Percentiles rank a stretch among this genome's conserved stretches.
phyloP scores from a whole-genome alignment of 1,140 invertebrate genomes.

The Aphaenogaster ashmeadi region DNA sequence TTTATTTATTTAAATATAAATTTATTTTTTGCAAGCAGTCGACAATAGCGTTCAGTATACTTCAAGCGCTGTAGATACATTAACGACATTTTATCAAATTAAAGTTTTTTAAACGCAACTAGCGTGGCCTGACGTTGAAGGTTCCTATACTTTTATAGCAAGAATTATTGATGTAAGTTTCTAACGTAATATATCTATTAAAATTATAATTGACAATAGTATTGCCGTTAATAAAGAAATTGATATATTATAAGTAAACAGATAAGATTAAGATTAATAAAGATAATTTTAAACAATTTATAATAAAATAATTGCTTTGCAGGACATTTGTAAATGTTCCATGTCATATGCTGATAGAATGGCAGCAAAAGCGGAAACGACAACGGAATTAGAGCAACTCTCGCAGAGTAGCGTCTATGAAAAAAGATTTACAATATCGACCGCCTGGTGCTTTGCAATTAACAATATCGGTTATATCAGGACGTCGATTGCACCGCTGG shows the following conservation, averaged over 20 bases:
- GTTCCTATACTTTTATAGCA: constrained; percentile 95
- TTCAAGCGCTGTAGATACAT: constrained; percentile 98
- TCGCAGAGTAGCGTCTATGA: constrained; percentile 89
- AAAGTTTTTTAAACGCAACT: constrained; percentile 98
- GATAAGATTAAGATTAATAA: not conserved
- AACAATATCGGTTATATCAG: constrained; percentile 99
- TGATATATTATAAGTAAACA: not conserved
- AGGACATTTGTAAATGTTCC: constrained; percentile 95
- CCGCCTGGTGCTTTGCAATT: constrained; percentile 97
- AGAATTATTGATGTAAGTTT: constrained; percentile 95
- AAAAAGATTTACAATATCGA: constrained; percentile 94
- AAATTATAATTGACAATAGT: not conserved
- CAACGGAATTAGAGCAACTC: constrained; percentile 87
- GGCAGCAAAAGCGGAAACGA: constrained; percentile 91
- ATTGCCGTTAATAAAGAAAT: not conserved
- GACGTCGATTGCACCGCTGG: constrained; percentile 93
- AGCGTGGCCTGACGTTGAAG: constrained; percentile 96
- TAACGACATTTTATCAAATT: constrained; percentile 97
- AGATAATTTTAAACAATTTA: constrained; percentile 7
- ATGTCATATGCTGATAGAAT: constrained; percentile 94
- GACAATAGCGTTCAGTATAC: constrained; percentile 95
- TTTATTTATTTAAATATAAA: too few relatives aligned
- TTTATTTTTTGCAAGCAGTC: constrained; percentile 91
- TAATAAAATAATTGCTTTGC: constrained; percentile 23
- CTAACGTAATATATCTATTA: not conserved